Conservation (phyloP, 2,888 invertebrate species). For the Anaspis maculata region DNA sequence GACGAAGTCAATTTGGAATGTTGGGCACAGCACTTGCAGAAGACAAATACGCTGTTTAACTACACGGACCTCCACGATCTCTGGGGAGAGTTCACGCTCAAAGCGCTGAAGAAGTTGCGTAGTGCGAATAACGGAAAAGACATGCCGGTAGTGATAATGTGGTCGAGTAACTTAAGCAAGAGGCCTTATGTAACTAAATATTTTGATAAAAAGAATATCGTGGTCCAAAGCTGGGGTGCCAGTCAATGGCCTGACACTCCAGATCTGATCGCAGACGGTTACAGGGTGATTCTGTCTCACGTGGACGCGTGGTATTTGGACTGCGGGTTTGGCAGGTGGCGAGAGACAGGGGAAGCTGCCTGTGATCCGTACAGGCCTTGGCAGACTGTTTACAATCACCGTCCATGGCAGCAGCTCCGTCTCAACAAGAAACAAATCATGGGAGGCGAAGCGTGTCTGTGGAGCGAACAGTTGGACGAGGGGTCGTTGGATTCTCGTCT, state of each 20-base stretch:
- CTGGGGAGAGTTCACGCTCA: constrained; percentile 70
- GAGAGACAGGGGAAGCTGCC: constrained; percentile 74
- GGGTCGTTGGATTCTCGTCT: constrained; percentile 67
- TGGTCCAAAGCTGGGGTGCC: constrained; percentile 74
- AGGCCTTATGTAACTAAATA: constrained; percentile 53
- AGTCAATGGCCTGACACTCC: constrained; percentile 75
- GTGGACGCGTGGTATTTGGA: constrained; percentile 86
- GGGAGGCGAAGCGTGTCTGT: constrained; percentile 76
- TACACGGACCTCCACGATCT: constrained; percentile 68
- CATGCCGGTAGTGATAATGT: constrained; percentile 54
- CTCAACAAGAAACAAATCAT: constrained; percentile 44
- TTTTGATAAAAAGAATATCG: constrained; percentile 46
- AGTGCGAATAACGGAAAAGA: constrained; percentile 52
- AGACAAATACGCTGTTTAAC: constrained; percentile 40
- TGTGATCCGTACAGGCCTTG: constrained; percentile 83
- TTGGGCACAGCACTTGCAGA: constrained; percentile 52
- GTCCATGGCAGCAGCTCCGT: constrained; percentile 58
- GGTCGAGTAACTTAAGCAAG: constrained; percentile 72
- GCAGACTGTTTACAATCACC: constrained; percentile 80
- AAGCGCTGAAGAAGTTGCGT: constrained; percentile 51
- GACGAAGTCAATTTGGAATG: constrained; percentile 77
- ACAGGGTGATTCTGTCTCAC: constrained; percentile 70
- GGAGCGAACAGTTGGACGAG: constrained; percentile 76
- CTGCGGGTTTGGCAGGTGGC: constrained; percentile 81
- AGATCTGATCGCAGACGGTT: constrained; percentile 68